phyloP scores from a whole-genome alignment of 1,140 invertebrate species.

The Bombyx mori region DNA sequence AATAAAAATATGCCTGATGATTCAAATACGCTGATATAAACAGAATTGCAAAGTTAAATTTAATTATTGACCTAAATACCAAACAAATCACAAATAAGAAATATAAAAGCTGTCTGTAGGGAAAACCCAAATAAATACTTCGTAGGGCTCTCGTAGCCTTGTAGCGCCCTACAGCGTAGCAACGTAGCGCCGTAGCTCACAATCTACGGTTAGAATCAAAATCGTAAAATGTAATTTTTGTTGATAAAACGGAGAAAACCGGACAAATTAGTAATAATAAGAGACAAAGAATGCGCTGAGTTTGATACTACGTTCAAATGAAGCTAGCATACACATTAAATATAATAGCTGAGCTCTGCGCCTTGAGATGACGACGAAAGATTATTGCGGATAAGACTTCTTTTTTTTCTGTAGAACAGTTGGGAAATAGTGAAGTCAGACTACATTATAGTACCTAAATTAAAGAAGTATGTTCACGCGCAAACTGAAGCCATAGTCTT shows the following conservation, averaged over 20 bases:
- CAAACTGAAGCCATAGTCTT: too few relatives aligned
- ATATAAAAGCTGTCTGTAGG: too few relatives aligned
- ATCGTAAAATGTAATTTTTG: slow-evolving; percentile 47
- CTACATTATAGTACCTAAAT: too few relatives aligned
- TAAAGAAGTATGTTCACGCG: too few relatives aligned
- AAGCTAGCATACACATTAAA: slow-evolving; percentile 54
- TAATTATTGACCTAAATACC: too few relatives aligned
- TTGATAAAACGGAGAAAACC: slow-evolving; percentile 47
- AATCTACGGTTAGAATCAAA: slow-evolving; percentile 8
- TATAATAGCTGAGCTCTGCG: slow-evolving; percentile 54
- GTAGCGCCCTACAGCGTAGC: slow-evolving; percentile 27
- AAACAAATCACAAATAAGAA: too few relatives aligned
- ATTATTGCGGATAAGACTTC: slow-evolving; percentile 13
- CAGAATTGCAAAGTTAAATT: too few relatives aligned
- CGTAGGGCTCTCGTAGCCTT: slow-evolving; percentile 22
- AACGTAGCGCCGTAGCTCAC: slow-evolving; percentile 24
- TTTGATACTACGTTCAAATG: slow-evolving; percentile 69
- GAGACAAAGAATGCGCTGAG: slow-evolving; percentile 55
- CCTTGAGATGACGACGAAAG: slow-evolving; percentile 40
- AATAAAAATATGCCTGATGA: too few relatives aligned
- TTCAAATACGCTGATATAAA: too few relatives aligned
- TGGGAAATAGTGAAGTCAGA: not conserved
- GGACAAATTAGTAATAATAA: slow-evolving; percentile 62
- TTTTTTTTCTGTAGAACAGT: not conserved
- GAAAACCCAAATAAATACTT: not conserved